A percentile compares a stretch with the other conserved stretches of the same genome.
phyloP scores from a whole-genome alignment of 2,113 vertebrate species.

The Callithrix jacchus region DNA sequence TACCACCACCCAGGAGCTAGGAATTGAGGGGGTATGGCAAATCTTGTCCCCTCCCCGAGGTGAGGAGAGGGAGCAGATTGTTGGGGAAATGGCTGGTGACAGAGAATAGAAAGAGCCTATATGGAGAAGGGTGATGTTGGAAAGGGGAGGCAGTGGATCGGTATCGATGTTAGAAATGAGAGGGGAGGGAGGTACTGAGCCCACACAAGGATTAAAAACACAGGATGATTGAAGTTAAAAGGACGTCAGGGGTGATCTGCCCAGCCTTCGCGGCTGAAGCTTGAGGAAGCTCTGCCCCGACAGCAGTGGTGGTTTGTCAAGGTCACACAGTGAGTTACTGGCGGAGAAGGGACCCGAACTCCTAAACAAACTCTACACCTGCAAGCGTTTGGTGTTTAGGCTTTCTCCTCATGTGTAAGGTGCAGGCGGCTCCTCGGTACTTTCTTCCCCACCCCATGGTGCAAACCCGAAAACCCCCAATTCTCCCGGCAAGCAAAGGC shows the following conservation, averaged over 20 bases:
- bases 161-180: constrained; percentile 21
- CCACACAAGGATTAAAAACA: not conserved
- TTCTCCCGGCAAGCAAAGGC: not conserved
- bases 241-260: constrained; percentile 21
- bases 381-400: not conserved
- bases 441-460: not conserved
- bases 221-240: not conserved
- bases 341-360: constrained; percentile 49
- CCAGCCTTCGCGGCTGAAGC: constrained; percentile 3
- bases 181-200: not conserved
- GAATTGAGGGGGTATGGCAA: not conserved
- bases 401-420: not conserved
- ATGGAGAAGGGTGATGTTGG: not conserved
- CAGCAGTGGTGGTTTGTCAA: constrained; percentile 63
- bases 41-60: not conserved
- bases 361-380: constrained; percentile 10
- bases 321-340: constrained; percentile 69
- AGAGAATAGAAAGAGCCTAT: not conserved
- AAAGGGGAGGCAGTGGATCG: not conserved
- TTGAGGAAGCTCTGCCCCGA: not conserved
- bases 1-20: not conserved
- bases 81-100: constrained; percentile 38
- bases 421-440: not conserved
- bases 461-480: constrained; percentile 53
- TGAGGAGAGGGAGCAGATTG: not conserved